A percentile compares a stretch with the other conserved stretches of the same genome.
These are phyloP conservation scores for Desmodus rotundus DNA, from an alignment of 2,113 vertebrate genomes.

Conservation along the genomic window DNA sequence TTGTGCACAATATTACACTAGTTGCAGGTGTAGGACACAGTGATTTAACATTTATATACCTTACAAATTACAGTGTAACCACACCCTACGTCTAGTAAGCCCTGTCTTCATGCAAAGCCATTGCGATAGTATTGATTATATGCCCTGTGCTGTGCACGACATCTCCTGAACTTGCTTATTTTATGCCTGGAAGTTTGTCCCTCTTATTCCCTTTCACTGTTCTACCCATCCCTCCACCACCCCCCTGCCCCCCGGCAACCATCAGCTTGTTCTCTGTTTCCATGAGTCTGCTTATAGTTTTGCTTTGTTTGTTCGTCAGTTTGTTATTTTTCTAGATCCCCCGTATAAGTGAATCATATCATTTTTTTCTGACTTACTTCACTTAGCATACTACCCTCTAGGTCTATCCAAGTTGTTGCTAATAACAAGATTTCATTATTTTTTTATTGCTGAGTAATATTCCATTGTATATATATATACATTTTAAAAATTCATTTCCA, in stretches of 20 bases:
- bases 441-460: not conserved
- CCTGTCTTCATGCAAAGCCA: not conserved
- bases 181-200: not conserved
- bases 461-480: not conserved
- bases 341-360: not conserved
- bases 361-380: not conserved
- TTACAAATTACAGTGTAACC: not conserved
- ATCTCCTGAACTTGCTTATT: not conserved
- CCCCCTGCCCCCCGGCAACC: not conserved
- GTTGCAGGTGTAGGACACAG: not conserved
- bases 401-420: not conserved
- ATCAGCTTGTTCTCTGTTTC: not conserved
- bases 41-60: not conserved
- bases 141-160: not conserved
- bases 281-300: not conserved
- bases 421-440: not conserved
- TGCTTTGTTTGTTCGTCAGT: not conserved
- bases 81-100: not conserved
- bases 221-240: not conserved
- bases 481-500: not conserved
- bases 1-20: not conserved
- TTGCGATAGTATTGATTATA: not conserved
- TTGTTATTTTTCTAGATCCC: not conserved
- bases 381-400: not conserved
- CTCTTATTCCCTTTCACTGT: not conserved